A percentile compares a stretch with the other conserved stretches of the same genome.
These are phyloP conservation scores for Sinella curviseta DNA, from an alignment of 1,140 invertebrate genomes.

Conservation along the genomic window DNA sequence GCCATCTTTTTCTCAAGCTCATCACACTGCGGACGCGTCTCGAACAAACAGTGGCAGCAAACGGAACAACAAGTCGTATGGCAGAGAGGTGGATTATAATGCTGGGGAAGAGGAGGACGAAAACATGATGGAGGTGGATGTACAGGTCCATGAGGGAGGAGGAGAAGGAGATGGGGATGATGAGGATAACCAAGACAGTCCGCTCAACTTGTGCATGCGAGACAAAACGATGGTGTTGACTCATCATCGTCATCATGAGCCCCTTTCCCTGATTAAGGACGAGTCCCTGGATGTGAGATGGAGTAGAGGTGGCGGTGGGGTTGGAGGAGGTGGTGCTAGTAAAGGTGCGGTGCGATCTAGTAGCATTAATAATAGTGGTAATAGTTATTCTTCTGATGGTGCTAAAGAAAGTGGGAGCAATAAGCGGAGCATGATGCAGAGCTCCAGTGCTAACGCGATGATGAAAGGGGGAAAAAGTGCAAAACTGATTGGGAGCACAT, in stretches of 20 bases:
- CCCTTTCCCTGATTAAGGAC: neutral
- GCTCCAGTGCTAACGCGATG: neutral
- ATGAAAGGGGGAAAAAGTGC: neutral
- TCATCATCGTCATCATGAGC: constrained; percentile 1
- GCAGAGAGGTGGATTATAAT: neutral
- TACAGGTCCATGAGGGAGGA: neutral
- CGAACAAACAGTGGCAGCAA: too few relatives aligned
- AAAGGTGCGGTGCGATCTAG: neutral
- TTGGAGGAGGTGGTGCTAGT: neutral
- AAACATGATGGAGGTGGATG: neutral
- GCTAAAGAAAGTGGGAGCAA: neutral
- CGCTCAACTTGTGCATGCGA: constrained; percentile 78
- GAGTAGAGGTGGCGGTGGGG: neutral
- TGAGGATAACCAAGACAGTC: constrained; percentile 64
- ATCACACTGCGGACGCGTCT: neutral
- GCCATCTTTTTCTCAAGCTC: neutral
- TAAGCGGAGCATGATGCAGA: neutral
- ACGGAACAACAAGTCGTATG: neutral
- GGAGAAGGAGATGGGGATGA: neutral
- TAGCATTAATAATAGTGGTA: too few relatives aligned
- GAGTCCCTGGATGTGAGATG: constrained; percentile 15
- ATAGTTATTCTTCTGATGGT: neutral
- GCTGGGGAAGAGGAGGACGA: neutral
- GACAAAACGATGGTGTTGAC: constrained; percentile 64
- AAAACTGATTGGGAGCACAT: neutral